A percentile compares a stretch with the other conserved stretches of the same genome.
phyloP scores from a whole-genome alignment of 2,888 invertebrate species.

The Nomada ferruginata region DNA sequence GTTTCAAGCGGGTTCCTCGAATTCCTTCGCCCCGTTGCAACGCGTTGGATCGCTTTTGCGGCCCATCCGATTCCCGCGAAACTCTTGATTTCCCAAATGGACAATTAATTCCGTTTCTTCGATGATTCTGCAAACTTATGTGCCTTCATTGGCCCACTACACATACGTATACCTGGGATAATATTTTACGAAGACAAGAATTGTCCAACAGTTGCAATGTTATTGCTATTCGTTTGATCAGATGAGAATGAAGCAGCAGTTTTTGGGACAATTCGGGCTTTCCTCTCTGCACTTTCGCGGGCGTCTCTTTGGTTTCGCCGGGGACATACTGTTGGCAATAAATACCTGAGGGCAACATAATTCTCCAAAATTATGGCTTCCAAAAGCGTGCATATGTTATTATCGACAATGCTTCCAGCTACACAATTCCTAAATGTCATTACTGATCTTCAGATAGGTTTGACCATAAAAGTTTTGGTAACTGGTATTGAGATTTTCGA shows the following conservation, averaged over 20 bases:
- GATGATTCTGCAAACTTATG: background rate
- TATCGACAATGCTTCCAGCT: too few relatives aligned
- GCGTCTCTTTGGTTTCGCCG: constrained; percentile 48
- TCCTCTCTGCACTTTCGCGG: constrained; percentile 2
- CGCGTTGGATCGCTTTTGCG: constrained; percentile 57
- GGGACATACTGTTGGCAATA: constrained; percentile 71
- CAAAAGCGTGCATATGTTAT: too few relatives aligned
- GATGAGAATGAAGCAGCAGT: background rate
- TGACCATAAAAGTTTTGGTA: too few relatives aligned
- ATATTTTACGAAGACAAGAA: too few relatives aligned
- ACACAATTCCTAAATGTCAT: too few relatives aligned
- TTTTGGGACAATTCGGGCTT: constrained; percentile 23
- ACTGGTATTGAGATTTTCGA: background rate
- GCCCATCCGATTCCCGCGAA: constrained; percentile 45
- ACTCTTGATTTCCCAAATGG: constrained; percentile 63
- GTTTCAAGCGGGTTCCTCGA: constrained; percentile 61
- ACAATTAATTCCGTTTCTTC: constrained; percentile 59
- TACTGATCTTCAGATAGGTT: too few relatives aligned
- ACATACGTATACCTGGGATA: too few relatives aligned
- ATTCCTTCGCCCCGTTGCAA: constrained; percentile 60
- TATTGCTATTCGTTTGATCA: background rate
- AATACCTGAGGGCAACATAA: constrained; percentile 75
- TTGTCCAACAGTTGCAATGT: too few relatives aligned
- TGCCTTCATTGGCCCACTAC: background rate
- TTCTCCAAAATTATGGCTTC: constrained; percentile 54